A percentile compares a stretch with the other conserved stretches of the same genome.
phyloP scores from a whole-genome alignment of 2,797 vertebrate species.

The Cuniculus paca region DNA sequence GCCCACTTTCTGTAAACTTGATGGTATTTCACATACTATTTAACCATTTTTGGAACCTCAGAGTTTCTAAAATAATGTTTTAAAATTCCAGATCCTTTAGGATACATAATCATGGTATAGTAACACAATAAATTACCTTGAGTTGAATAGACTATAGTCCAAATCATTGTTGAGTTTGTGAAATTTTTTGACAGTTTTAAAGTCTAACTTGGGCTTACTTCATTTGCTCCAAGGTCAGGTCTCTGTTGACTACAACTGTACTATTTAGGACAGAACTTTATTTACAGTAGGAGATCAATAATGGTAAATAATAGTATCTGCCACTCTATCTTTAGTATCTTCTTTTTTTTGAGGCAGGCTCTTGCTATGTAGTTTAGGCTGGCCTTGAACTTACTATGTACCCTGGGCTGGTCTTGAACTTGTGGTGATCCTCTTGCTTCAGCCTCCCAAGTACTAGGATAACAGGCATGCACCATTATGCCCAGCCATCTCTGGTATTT shows the following conservation, averaged over 20 bases:
- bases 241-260: not conserved
- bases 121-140: not conserved
- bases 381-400: not conserved
- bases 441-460: not conserved
- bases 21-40: constrained; percentile 6
- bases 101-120: not conserved
- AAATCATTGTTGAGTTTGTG: constrained; percentile 9
- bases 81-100: constrained; percentile 21
- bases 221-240: constrained; percentile 6
- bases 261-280: constrained; percentile 7
- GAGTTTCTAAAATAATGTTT: constrained; percentile 20
- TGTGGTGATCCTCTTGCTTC: not conserved
- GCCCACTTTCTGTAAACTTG: not conserved
- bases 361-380: not conserved
- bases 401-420: not conserved
- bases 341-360: not conserved
- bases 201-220: constrained; percentile 14
- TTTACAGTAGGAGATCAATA: not conserved
- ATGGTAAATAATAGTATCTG: not conserved
- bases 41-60: not conserved
- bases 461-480: not conserved
- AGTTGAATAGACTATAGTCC: not conserved
- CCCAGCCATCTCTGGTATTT: not conserved
- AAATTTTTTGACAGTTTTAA: constrained; percentile 18
- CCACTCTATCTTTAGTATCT: not conserved